Conservation (phyloP, 2,797 vertebrate species). For the Myotis findleyi region DNA sequence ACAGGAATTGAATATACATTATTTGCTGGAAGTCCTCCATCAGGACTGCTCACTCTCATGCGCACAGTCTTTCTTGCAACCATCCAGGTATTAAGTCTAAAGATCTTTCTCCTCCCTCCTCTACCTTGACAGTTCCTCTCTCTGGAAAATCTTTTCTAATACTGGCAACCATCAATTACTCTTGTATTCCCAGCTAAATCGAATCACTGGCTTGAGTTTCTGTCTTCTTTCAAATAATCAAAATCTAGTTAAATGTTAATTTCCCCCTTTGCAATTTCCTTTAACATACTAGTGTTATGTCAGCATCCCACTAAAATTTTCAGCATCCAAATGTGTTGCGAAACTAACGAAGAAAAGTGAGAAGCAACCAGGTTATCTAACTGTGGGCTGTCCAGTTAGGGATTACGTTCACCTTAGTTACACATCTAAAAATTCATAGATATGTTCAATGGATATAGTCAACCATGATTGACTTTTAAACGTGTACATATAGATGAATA, state of each 20-base stretch:
- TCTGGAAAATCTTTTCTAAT: conserved; percentile 44
- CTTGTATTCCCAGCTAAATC: conserved; percentile 26
- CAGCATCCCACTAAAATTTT: conserved; percentile 51
- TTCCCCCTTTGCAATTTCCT: conserved; percentile 39
- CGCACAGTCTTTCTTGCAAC: not conserved
- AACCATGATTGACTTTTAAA: not conserved
- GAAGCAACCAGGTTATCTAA: not conserved
- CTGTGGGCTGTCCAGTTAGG: not conserved
- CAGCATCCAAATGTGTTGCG: not conserved
- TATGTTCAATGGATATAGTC: not conserved
- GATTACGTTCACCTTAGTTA: conserved; percentile 36
- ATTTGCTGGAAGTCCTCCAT: not conserved
- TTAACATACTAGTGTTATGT: conserved; percentile 35
- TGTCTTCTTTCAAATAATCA: conserved; percentile 49
- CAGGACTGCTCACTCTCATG: not conserved
- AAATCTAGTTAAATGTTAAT: conserved; percentile 66
- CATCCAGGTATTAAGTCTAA: not conserved
- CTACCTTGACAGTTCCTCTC: not conserved
- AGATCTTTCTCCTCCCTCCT: conserved; percentile 2
- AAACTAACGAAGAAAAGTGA: conserved; percentile 33
- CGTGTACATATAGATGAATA: not conserved
- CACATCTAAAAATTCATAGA: not conserved
- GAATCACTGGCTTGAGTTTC: conserved; percentile 42
- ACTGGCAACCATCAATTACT: conserved; percentile 50
- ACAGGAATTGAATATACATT: not conserved